Evolutionary conservation across 2,797 vertebrate species (phyloP).

Genomic region (Psittacula derbiana): DNA sequence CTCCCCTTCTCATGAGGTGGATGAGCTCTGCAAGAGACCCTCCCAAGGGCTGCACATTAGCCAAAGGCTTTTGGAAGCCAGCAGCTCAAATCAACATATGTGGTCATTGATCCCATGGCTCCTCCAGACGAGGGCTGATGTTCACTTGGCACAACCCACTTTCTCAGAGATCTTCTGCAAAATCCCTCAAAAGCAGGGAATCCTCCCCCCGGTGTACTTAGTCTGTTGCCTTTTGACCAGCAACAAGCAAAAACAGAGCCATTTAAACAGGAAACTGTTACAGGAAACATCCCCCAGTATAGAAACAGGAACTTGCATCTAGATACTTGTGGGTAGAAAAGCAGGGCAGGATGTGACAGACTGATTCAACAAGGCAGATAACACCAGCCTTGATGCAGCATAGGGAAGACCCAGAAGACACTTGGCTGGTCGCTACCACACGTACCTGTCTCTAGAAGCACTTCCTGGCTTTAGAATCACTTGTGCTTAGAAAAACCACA

Average conservation of each 20-base stretch:
- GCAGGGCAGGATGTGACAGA: neutral
- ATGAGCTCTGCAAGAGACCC: fast-evolving
- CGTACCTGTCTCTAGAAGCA: neutral
- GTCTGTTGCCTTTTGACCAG: fast-evolving
- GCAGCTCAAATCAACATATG: fast-evolving
- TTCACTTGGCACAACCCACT: fast-evolving
- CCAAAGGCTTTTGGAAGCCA: neutral
- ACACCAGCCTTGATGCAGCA: neutral
- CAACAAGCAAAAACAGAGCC: fast-evolving
- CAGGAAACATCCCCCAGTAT: neutral
- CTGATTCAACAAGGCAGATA: neutral
- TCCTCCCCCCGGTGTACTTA: fast-evolving
- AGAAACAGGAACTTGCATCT: conserved; percentile 59
- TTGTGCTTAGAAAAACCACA: neutral
- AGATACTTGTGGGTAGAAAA: neutral
- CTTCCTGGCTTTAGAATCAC: neutral
- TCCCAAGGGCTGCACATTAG: fast-evolving
- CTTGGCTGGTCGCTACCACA: neutral
- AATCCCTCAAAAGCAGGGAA: neutral
- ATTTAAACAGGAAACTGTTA: neutral
- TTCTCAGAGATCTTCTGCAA: fast-evolving
- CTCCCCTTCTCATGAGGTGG: too few species aligned
- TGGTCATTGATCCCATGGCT: fast-evolving
- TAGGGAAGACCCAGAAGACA: neutral
- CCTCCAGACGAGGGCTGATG: fast-evolving